phyloP scores from a whole-genome alignment of 2,888 invertebrate species.

The Byasa hedistus region DNA sequence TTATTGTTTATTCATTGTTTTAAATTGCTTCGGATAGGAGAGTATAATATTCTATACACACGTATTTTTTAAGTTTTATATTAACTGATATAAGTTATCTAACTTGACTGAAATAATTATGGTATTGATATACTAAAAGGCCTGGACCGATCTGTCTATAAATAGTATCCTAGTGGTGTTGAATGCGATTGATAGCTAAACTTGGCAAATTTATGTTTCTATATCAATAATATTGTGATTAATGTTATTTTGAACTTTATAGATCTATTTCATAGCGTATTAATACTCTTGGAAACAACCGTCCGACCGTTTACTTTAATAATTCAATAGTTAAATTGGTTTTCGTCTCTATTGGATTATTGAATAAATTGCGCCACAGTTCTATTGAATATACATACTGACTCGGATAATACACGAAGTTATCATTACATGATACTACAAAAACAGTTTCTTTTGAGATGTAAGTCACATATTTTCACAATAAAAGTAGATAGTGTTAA shows the following conservation, averaged over 20 bases:
- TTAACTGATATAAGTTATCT: no score
- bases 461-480: no score
- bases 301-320: not conserved
- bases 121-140: not conserved
- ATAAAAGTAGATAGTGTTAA: no score
- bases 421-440: not conserved
- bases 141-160: not conserved
- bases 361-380: conserved; percentile 1
- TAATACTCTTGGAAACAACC: conserved; percentile 15
- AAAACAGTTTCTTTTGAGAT: not conserved
- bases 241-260: conserved; percentile 13
- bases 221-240: conserved; percentile 15
- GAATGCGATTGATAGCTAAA: not conserved
- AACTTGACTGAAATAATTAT: not conserved
- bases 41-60: no score
- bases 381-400: not conserved
- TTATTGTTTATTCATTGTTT: no score
- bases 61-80: no score
- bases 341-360: conserved; percentile 5
- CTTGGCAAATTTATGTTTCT: conserved; percentile 5
- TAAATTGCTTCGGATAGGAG: no score
- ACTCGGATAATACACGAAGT: not conserved
- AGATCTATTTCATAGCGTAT: conserved; percentile 6
- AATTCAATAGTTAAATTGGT: conserved; percentile 17
- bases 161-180: not conserved